These are phyloP conservation scores for Lepidocolaptes lacrymiger DNA, from an alignment of 2,797 vertebrate genomes.

Conservation along the genomic window DNA sequence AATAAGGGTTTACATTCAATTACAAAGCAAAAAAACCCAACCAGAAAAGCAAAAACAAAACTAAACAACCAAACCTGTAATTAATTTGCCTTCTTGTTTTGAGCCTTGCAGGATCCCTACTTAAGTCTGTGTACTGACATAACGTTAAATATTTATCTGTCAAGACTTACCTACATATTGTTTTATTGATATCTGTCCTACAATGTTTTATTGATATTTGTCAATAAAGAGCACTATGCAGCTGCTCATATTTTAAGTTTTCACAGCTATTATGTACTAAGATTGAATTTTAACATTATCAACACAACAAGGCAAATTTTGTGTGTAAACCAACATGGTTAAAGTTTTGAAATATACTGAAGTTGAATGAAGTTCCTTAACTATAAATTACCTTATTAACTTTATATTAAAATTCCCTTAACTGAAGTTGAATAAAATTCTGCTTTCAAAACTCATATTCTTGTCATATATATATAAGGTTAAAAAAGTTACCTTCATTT, in stretches of 20 bases:
- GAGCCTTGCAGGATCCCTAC: neutral
- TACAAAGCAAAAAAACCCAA: neutral
- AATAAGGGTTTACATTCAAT: neutral
- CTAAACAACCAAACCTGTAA: neutral
- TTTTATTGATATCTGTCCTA: neutral
- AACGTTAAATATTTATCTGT: neutral
- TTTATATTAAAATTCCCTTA: neutral
- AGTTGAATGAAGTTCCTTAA: neutral
- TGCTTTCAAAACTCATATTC: neutral
- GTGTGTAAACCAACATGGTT: rapidly evolving
- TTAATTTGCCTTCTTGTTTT: neutral
- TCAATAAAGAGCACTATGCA: neutral
- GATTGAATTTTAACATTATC: neutral
- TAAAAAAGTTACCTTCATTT: neutral
- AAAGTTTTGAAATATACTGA: neutral
- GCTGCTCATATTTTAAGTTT: neutral
- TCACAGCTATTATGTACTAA: neutral
- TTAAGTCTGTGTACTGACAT: neutral
- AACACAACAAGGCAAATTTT: neutral
- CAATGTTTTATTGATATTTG: neutral
- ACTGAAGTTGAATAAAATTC: neutral
- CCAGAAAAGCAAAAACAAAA: no score
- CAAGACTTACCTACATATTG: neutral
- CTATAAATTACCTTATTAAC: neutral
- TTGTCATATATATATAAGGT: neutral